phyloP scores from a whole-genome alignment of 2,113 vertebrate genomes.

The Gavialis gangeticus region DNA sequence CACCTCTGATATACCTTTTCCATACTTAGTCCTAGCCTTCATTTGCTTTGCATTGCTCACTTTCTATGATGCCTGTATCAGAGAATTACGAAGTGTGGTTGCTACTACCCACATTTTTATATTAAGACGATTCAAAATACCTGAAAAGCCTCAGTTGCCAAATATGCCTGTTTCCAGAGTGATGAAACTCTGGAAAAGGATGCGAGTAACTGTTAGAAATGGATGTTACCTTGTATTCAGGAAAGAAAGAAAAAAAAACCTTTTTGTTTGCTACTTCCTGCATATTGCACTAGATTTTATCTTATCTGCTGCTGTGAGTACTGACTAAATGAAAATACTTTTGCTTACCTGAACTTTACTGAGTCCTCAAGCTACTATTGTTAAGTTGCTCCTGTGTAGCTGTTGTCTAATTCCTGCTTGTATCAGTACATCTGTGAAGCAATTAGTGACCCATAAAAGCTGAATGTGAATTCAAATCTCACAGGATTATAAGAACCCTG shows the following conservation, averaged over 20 bases:
- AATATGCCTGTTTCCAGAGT: constrained; percentile 4
- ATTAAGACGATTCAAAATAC: constrained; percentile 34
- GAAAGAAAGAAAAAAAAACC: neutral
- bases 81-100: neutral
- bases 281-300: constrained; percentile 22
- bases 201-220: constrained; percentile 40
- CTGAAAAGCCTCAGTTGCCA: neutral
- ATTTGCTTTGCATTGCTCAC: constrained; percentile 2
- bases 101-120: constrained; percentile 21
- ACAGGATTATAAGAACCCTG: neutral
- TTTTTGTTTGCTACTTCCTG: neutral
- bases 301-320: constrained; percentile 22
- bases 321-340: constrained; percentile 15
- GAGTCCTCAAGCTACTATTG: neutral
- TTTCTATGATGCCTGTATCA: neutral
- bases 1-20: neutral
- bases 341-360: constrained; percentile 6
- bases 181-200: constrained; percentile 27
- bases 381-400: neutral
- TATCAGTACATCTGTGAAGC: neutral
- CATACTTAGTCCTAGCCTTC: constrained; percentile 12
- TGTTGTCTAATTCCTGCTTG: constrained; percentile 7
- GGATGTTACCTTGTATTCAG: neutral
- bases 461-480: neutral
- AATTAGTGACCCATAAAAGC: neutral